Evolutionary conservation across 2,888 invertebrate genomes (phyloP).

Genomic region (Diadegma fenestrale): DNA sequence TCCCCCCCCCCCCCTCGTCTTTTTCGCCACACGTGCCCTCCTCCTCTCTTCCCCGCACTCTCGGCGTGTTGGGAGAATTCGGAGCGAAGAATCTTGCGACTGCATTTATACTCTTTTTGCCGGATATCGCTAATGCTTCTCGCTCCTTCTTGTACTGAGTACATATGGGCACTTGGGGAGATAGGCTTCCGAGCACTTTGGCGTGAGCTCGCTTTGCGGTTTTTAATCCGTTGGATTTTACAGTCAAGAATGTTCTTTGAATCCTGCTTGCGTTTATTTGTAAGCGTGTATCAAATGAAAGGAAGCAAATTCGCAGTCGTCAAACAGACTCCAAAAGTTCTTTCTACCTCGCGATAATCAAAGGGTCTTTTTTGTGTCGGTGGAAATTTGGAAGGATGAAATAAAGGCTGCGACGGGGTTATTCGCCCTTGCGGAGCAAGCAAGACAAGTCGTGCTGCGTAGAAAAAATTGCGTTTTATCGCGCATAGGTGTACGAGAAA

Average conservation of each 20-base stretch:
- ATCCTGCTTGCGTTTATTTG: slow-evolving; percentile 16
- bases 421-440: neutral
- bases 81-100: slow-evolving; percentile 33
- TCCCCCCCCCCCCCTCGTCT: no score
- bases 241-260: slow-evolving; percentile 33
- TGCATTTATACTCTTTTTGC: slow-evolving; percentile 34
- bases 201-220: neutral
- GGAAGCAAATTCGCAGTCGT: neutral
- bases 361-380: neutral
- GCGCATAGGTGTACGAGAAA: neutral
- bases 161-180: slow-evolving; percentile 6
- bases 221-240: slow-evolving; percentile 34
- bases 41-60: slow-evolving; percentile 10
- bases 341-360: neutral
- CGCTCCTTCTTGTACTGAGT: slow-evolving; percentile 12
- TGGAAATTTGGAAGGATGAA: slow-evolving; percentile 32
- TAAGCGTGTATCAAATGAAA: slow-evolving; percentile 11
- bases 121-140: slow-evolving; percentile 52
- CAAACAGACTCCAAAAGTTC: slow-evolving; percentile 2
- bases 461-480: slow-evolving; percentile 20
- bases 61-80: slow-evolving; percentile 48
- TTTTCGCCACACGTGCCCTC: slow-evolving; percentile 34
- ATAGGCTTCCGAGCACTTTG: slow-evolving; percentile 26
- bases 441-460: neutral
- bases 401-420: neutral